Evolutionary conservation across 2,797 vertebrate species (phyloP), one percentile per base, ranked within the genome.

Genomic region (Oreochromis grahami): DNA sequence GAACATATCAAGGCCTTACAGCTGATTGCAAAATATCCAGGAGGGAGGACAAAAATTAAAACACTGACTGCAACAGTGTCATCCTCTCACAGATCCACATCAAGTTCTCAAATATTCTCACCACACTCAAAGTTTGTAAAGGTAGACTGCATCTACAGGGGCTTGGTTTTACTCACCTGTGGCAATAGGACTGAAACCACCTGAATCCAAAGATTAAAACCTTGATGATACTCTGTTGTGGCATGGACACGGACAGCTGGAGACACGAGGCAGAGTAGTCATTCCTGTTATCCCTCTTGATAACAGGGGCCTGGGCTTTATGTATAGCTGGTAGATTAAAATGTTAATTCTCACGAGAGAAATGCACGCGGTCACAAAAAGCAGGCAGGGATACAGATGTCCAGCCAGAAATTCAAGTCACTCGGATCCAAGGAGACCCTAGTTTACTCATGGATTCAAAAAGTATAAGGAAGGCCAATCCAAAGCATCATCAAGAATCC

Each of bases 311-410:
- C 15, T 4, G 29, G 55, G 8, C 56, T 60, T 7, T 11, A 17
- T 19, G 5, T 60, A 3, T 19, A 34, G 9, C 8, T 58, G 29
- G 8, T 58, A 58, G 56, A 58, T 58, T 58, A 58, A 58, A n/a
- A 36, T n/a, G 10, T 36, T 5, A 60, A 60, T 7, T 36, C 58
- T 60, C 58, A 65, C 3, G 0, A 8, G 60, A n/a, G 9, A 63
- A 36, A 63, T 36, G 0, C 3, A 1, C 1, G 0, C 4, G 2
- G 58, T n/a, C 32, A n/a, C 34, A 65, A 65, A 38, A 65, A 65
- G 32, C 17, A n/a, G 32, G 19, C 10, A 1, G 19, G 34, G 1
- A 21, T 13, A n/a, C 34, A 1, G 19, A 63, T 12, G 10, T 63
- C 32, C 17, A 36, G 19, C 8, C 5, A 5, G 11, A 53, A 53